Conservation (phyloP, 2,113 vertebrate genomes). For the Macquaria australasica region DNA sequence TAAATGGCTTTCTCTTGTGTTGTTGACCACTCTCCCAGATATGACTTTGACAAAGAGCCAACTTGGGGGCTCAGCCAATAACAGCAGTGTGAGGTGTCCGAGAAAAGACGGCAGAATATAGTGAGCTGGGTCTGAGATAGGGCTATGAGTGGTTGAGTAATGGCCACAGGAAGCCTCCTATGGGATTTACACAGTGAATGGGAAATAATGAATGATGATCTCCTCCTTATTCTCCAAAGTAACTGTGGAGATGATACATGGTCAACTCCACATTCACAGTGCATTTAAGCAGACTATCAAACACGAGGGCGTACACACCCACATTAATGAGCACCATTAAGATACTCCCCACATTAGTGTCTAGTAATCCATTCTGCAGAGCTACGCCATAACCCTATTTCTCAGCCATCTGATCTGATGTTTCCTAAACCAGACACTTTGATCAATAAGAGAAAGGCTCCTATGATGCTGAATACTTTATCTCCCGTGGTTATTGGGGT, state of each 20-base stretch:
- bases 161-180: conserved; percentile 16
- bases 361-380: conserved; percentile 45
- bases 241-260: conserved; percentile 20
- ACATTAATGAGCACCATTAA: conserved; percentile 61
- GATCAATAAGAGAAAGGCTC: conserved; percentile 35
- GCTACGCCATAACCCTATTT: conserved; percentile 27
- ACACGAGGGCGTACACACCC: conserved; percentile 6
- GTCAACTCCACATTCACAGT: conserved; percentile 17
- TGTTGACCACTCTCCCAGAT: conserved; percentile 23
- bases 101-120: conserved; percentile 26
- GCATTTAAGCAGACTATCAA: conserved; percentile 21
- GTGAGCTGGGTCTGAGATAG: conserved; percentile 12
- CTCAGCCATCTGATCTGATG: conserved; percentile 44
- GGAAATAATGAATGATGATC: conserved; percentile 30
- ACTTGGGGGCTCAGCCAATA: background rate
- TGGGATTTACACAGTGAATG: conserved; percentile 19
- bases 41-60: conserved; percentile 36
- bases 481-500: background rate
- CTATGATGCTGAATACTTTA: background rate
- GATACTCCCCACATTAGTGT: conserved; percentile 50
- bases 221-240: conserved; percentile 7
- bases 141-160: conserved; percentile 42
- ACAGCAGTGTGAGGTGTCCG: conserved; percentile 27
- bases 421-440: conserved; percentile 31
- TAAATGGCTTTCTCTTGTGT: conserved; percentile 33